Base-by-base conservation (phyloP, 92 coral and sea anemone genomes). In the Anthopleura xanthogrammica region DNA sequence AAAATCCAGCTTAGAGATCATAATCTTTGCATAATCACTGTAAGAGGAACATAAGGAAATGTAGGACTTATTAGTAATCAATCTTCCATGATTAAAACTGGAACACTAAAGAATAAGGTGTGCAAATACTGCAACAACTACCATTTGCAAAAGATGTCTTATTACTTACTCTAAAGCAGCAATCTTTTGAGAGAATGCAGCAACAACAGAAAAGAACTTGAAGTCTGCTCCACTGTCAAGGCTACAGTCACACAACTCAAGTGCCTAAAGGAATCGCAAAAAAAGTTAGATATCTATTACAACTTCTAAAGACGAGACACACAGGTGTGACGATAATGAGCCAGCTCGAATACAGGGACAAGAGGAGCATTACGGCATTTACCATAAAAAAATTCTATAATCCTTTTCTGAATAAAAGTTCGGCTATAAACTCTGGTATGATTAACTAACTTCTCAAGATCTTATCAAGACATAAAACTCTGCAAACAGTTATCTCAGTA, bases 201-300 rank as follows among this genome's bases (percentile, higher is more conserved):
- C 96, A 42, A 95, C 87, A 20, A 95, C 98, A 12, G 98, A 94
- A 80, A 95, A 95, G 75, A 94, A 90, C 89, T 94, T 94, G 86
- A 95, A 82, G 82, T 93, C 96, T 36, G 90, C 97, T 76, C 98
- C 98, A 57, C 94, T 79, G 17, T 94, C 98, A 23, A 88, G 85
- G 70, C 94, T 92, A 83, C 98, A 94, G 87, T 95, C 98, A 77
- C 98, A 95, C 58, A 88, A 85, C 81, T 95, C 98, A 52, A 95
- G 80, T 14, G 92, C 92, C 98, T 95, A 71, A 60, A 22, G 52
- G 19, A 52, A 42, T 20, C 40, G 36, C 41, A 39, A 40, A 23
- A 41, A 19, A 3, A 5, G 0, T 20, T n/a, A 22, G 1, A 77
- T 2, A 19, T 4, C 16, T 39, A 11, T n/a, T 65, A 16, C 17